phyloP scores from a whole-genome alignment of 2,888 invertebrate genomes.

The Torymus texanus region DNA sequence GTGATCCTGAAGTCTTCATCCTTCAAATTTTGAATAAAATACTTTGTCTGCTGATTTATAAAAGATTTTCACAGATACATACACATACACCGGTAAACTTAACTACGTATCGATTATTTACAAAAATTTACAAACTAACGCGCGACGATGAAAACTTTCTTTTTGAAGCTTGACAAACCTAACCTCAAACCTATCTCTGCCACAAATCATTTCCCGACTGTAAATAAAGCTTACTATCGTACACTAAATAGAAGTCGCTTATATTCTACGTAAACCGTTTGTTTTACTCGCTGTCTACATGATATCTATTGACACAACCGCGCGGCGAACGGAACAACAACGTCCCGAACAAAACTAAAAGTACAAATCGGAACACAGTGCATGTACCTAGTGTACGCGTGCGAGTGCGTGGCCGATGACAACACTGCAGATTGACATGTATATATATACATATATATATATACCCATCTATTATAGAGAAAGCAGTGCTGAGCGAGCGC shows the following conservation, averaged over 20 bases:
- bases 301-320: no score
- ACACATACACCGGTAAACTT: neutral
- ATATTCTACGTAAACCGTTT: neutral
- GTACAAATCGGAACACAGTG: slow-evolving; percentile 16
- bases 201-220: neutral
- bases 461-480: no score
- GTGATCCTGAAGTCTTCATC: slow-evolving; percentile 41
- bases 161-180: neutral
- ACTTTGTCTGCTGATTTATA: neutral
- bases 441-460: neutral
- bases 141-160: neutral
- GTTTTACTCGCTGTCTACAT: neutral
- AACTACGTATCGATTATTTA: neutral
- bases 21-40: slow-evolving; percentile 11
- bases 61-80: neutral
- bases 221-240: slow-evolving; percentile 1
- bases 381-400: slow-evolving; percentile 12
- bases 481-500: no score
- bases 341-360: slow-evolving; percentile 13
- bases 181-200: slow-evolving; percentile 32
- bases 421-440: slow-evolving; percentile 45
- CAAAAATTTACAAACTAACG: neutral
- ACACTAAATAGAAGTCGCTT: neutral
- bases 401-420: slow-evolving; percentile 48
- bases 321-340: slow-evolving; percentile 5